A percentile compares a stretch with the other conserved stretches of the same genome.
These are phyloP conservation scores for Pseudolaguvia tuberculata DNA, from an alignment of 2,113 vertebrate species.

Conservation along the genomic window DNA sequence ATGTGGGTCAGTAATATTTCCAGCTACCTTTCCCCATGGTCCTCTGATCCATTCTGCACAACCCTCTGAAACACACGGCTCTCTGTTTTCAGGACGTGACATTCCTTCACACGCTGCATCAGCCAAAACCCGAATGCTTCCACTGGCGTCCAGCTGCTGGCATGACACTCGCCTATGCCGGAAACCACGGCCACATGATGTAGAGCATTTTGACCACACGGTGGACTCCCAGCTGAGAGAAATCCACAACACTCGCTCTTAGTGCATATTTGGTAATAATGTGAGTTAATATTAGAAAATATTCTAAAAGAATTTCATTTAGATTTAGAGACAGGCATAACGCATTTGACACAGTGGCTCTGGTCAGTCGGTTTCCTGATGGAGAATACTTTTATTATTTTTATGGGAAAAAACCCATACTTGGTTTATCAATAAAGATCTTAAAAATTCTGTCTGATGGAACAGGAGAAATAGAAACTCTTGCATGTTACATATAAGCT, in stretches of 20 bases:
- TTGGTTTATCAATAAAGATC: too few species aligned
- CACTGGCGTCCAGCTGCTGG: constrained; percentile 58
- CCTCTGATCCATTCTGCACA: constrained; percentile 60
- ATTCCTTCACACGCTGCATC: constrained; percentile 49
- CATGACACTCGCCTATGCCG: constrained; percentile 70
- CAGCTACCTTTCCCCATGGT: constrained; percentile 66
- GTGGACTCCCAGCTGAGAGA: constrained; percentile 71
- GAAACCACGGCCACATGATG: constrained; percentile 72
- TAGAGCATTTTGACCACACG: constrained; percentile 77
- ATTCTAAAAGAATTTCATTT: not conserved
- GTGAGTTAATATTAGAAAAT: too few species aligned
- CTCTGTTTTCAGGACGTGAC: constrained; percentile 58
- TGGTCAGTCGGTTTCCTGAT: too few species aligned
- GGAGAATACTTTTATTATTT: too few species aligned
- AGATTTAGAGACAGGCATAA: not conserved
- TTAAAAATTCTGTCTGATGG: too few species aligned
- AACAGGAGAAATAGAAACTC: too few species aligned
- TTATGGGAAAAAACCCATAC: too few species aligned
- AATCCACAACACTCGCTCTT: not conserved
- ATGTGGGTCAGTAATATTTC: constrained; percentile 1
- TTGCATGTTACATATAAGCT: too few species aligned
- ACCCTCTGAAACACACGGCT: constrained; percentile 58
- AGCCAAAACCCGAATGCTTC: constrained; percentile 48
- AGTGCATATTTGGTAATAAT: not conserved
- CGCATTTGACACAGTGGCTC: not conserved